These are phyloP conservation scores for Ctenicera cuprea DNA, from an alignment of 2,888 invertebrate genomes.

Conservation along the genomic window DNA sequence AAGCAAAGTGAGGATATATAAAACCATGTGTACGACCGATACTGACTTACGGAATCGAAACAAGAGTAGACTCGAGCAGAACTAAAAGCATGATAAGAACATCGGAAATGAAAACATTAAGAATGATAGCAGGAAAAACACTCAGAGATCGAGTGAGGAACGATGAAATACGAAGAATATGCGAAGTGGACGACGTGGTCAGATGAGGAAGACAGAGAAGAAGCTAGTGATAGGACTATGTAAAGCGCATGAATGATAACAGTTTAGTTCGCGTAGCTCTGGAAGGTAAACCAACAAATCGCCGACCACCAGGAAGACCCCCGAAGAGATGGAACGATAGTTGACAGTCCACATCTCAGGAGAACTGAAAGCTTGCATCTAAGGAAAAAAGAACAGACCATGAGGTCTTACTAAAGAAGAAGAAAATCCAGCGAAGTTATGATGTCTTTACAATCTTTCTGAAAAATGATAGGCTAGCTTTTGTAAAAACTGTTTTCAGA, in stretches of 20 bases:
- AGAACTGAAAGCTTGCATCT: conserved; percentile 9
- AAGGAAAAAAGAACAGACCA: conserved; percentile 11
- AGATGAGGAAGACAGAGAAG: conserved; percentile 18
- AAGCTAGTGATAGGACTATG: conserved; percentile 12
- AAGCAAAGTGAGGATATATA: conserved; percentile 12
- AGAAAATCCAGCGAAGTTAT: no score
- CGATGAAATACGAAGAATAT: neutral
- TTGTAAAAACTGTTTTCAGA: no score
- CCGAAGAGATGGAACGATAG: conserved; percentile 15
- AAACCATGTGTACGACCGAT: conserved; percentile 10
- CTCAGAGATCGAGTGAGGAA: no score
- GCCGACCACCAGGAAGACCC: conserved; percentile 15
- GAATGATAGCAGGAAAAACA: no score
- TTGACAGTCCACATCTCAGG: conserved; percentile 10
- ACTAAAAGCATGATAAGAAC: conserved; percentile 26
- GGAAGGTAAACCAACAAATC: no score
- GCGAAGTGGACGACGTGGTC: neutral
- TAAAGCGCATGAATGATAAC: conserved; percentile 7
- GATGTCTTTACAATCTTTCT: no score
- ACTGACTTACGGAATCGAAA: conserved; percentile 8
- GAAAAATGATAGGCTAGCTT: no score
- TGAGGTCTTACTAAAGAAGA: no score
- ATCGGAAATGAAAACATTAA: no score
- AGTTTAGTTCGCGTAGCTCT: conserved; percentile 3
- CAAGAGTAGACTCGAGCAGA: conserved; percentile 7